These are phyloP conservation scores for Standfussiana lucernea DNA, from an alignment of 2,888 invertebrate species.

Conservation along the genomic window DNA sequence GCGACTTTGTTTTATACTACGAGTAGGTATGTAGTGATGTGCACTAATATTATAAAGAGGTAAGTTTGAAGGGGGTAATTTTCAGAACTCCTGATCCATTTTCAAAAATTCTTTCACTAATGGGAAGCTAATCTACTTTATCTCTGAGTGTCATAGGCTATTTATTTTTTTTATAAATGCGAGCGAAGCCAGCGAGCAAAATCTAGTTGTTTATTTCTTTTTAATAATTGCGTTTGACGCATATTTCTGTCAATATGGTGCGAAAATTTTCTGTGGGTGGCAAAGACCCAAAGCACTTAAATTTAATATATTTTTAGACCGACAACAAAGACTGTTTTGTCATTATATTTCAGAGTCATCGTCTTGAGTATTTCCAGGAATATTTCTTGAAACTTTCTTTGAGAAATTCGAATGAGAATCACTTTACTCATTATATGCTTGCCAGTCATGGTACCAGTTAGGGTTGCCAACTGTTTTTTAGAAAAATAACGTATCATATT, in stretches of 20 bases:
- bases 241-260: not conserved
- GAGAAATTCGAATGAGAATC: not conserved
- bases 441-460: not conserved
- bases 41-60: not conserved
- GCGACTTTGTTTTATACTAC: too few relatives aligned
- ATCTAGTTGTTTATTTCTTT: not conserved
- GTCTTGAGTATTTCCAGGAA: conserved; percentile 21
- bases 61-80: not conserved
- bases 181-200: not conserved
- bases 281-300: conserved; percentile 1
- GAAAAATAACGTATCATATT: too few relatives aligned
- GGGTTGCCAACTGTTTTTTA: too few relatives aligned
- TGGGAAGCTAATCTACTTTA: not conserved
- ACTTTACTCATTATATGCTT: not conserved
- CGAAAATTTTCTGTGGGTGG: not conserved
- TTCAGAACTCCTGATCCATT: not conserved
- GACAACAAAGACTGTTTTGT: conserved; percentile 26
- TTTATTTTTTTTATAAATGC: too few relatives aligned
- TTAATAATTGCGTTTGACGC: not conserved
- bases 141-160: not conserved
- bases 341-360: conserved; percentile 29
- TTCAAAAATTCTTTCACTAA: not conserved
- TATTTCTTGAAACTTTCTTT: conserved; percentile 22
- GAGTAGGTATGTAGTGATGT: too few relatives aligned
- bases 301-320: conserved; percentile 28